A percentile compares a stretch with the other conserved stretches of the same genome.
Evolutionary conservation across 1,140 invertebrate genomes (phyloP).

Genomic region (Drosophila cardini): DNA sequence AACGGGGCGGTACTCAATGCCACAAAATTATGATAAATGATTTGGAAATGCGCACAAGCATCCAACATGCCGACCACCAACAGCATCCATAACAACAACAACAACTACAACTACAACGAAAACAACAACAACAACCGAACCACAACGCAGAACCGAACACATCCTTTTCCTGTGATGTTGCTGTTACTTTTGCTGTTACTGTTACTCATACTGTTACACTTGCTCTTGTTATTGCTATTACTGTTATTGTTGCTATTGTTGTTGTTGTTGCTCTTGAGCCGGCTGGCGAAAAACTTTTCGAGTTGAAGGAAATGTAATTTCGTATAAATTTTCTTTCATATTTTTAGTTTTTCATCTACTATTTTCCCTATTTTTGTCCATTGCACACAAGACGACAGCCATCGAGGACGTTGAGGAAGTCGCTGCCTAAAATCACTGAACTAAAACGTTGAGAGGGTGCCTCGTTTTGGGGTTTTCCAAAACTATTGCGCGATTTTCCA

Average conservation of each 20-base stretch:
- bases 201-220: conserved; percentile 4
- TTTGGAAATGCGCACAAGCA: conserved; percentile 81
- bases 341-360: conserved; percentile 7
- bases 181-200: conserved; percentile 25
- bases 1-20: conserved; percentile 54
- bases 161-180: conserved; percentile 76
- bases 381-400: conserved; percentile 52
- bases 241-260: conserved; percentile 26
- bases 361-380: conserved; percentile 5
- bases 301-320: conserved; percentile 82
- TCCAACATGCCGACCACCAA: conserved; percentile 49
- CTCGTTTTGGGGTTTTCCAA: conserved; percentile 1
- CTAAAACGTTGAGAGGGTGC: conserved; percentile 65
- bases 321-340: conserved; percentile 48
- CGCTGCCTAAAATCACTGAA: conserved; percentile 79
- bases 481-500: conserved; percentile 58
- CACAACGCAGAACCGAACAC: conserved; percentile 80
- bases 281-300: conserved; percentile 70
- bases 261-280: conserved; percentile 48
- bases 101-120: conserved; percentile 38
- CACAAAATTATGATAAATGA: conserved; percentile 83
- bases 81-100: conserved; percentile 36
- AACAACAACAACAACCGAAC: conserved; percentile 56
- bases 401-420: conserved; percentile 59
- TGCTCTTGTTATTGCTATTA: conserved; percentile 22